Evolutionary conservation across 2,888 invertebrate genomes (phyloP).

Genomic region (Agriopis marginaria): DNA sequence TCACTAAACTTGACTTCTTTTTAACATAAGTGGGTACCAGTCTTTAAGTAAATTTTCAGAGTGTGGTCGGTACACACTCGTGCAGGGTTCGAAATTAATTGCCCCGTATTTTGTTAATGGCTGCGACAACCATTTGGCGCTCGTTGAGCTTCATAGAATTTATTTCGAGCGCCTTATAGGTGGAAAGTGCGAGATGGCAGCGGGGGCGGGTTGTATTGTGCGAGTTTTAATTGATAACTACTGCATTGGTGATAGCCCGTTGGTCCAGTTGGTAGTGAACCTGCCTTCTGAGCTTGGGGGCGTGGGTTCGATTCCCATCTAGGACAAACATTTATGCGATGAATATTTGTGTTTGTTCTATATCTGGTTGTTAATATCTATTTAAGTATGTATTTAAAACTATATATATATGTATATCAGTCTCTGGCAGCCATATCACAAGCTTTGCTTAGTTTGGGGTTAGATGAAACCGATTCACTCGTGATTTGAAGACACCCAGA

Average conservation of each 20-base stretch:
- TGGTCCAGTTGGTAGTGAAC: too few relatives aligned
- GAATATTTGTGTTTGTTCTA: too few relatives aligned
- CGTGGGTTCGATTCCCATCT: too few relatives aligned
- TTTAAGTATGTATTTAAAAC: too few relatives aligned
- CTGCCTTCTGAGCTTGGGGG: too few relatives aligned
- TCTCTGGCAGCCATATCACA: too few relatives aligned
- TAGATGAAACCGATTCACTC: too few relatives aligned
- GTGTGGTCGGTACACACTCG: not conserved
- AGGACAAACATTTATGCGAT: too few relatives aligned
- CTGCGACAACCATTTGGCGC: slow-evolving; percentile 22
- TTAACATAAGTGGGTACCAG: not conserved
- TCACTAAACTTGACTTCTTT: not conserved
- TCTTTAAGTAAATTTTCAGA: not conserved
- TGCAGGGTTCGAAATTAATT: slow-evolving; percentile 3
- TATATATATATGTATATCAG: too few relatives aligned
- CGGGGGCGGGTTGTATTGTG: not conserved
- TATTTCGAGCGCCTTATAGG: slow-evolving; percentile 6
- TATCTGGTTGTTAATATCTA: too few relatives aligned
- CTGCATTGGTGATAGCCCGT: not conserved
- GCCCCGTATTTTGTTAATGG: slow-evolving; percentile 21
- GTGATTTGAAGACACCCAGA: too few relatives aligned
- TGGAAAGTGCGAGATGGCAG: not conserved
- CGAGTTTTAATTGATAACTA: slow-evolving; percentile 10
- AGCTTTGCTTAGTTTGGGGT: too few relatives aligned
- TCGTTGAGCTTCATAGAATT: slow-evolving; percentile 20